Base-by-base conservation (phyloP, 2,797 vertebrate species). In the Sylvilagus floridanus region DNA sequence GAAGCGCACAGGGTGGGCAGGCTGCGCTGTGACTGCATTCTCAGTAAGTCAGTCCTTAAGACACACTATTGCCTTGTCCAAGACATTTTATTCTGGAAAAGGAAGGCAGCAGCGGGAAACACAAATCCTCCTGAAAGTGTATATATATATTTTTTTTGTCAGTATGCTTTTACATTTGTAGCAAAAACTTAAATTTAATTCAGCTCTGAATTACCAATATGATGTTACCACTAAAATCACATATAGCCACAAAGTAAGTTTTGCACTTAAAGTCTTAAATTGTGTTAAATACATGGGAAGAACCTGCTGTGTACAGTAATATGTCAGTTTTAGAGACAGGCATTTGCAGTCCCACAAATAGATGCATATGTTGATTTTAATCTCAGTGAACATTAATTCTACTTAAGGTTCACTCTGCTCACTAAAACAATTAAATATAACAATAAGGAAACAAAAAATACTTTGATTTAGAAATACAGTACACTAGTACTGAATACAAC, bases 391-490 rank as follows among this genome's bases (percentile, higher is more conserved):
- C 77, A 69, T 57, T 83, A 84, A 94, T 79, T 92, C 28, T 93
- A 66, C 26, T 86, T 2, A 42, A 65, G n/a, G 69, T 75, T 28
- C 50, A 73, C n/a, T 82, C 13, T 68, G 4, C 30, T 82, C 32
- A 11, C 21, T 93, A 42, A 83, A 77, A 54, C 42, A 91, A 88
- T 32, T 76, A 87, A 68, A 62, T 84, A 4, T 71, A 92, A 50
- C 9, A 84, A 68, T n/a, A 63, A 85, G n/a, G 11, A 90, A 81
- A 87, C 11, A 28, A 62, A 77, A 94, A 71, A 26, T 22, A 52
- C 47, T 90, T 93, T 72, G 91, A 89, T 72, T 2, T 79, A 62
- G 14, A 88, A 94, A 71, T 85, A 92, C 28, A 54, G 16, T 65
- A 57, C 6, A 62, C 91, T 68, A 81, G 2, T 91, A 78, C 0